These are phyloP conservation scores for Anodontia alba DNA, from an alignment of 2,888 invertebrate species.

Conservation along the genomic window DNA sequence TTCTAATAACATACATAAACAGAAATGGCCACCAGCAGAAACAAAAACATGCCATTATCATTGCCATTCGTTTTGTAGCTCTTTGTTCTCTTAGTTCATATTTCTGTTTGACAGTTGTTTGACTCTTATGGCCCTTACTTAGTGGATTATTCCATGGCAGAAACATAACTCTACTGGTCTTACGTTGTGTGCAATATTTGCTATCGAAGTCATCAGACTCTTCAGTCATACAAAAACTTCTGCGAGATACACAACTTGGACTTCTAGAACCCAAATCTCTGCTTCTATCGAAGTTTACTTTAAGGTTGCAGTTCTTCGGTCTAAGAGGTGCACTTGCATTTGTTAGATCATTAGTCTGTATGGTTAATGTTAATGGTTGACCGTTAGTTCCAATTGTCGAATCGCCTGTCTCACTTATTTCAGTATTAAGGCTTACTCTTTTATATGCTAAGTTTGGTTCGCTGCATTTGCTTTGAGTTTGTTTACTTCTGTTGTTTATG, in stretches of 20 bases:
- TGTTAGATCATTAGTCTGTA: not conserved
- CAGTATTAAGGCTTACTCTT: constrained; percentile 41
- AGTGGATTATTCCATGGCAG: constrained; percentile 53
- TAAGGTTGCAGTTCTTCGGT: constrained; percentile 54
- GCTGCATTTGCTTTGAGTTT: not conserved
- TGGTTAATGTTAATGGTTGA: not conserved
- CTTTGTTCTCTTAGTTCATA: constrained; percentile 83
- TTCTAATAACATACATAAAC: constrained; percentile 83
- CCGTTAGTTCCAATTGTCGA: not conserved
- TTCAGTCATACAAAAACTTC: constrained; percentile 49
- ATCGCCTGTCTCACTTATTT: constrained; percentile 51
- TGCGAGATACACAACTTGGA: constrained; percentile 52
- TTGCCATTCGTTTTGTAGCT: constrained; percentile 84
- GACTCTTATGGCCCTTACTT: not conserved
- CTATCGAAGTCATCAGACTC: constrained; percentile 45
- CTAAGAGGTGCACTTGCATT: constrained; percentile 1
- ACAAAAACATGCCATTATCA: constrained; percentile 84
- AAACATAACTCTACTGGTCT: constrained; percentile 55
- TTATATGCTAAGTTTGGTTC: not conserved
- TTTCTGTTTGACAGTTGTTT: constrained; percentile 71
- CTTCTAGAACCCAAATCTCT: constrained; percentile 31
- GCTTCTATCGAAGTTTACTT: constrained; percentile 48
- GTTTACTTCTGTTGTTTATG: constrained; percentile 29
- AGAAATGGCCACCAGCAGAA: constrained; percentile 85
- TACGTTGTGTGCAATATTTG: constrained; percentile 31